Conservation (phyloP, 2,888 invertebrate species). For the Patella ulyssiponensis region DNA sequence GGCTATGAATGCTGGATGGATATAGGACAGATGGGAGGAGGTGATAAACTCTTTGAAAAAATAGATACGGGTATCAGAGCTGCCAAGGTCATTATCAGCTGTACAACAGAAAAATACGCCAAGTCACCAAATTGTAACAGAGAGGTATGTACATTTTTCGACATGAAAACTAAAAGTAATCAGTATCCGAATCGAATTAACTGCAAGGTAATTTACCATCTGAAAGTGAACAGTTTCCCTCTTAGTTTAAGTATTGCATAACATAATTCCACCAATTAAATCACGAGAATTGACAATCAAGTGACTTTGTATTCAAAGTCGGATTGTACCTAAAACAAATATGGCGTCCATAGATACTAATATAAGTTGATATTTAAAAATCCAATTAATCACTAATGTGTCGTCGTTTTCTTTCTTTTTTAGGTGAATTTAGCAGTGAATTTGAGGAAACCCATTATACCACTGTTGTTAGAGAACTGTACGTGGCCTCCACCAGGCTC, state of each 20-base stretch:
- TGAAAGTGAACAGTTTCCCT: no score
- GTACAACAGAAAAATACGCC: slow-evolving; percentile 66
- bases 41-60: slow-evolving; percentile 68
- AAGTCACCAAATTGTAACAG: slow-evolving; percentile 69
- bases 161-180: no score
- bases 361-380: no score
- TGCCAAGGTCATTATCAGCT: slow-evolving; percentile 64
- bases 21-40: slow-evolving; percentile 71
- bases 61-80: slow-evolving; percentile 67
- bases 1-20: slow-evolving; percentile 70
- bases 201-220: no score
- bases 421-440: slow-evolving; percentile 54
- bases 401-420: not conserved
- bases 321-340: no score
- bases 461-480: slow-evolving; percentile 56
- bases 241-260: no score
- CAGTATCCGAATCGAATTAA: no score
- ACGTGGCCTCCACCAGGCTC: slow-evolving; percentile 58
- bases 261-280: no score
- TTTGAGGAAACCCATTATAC: slow-evolving; percentile 56
- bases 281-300: no score
- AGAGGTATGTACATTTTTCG: slow-evolving; percentile 52
- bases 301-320: no score
- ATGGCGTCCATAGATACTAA: no score
- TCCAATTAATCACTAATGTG: no score